These are phyloP conservation scores for Gallinago nigripennis DNA, from an alignment of 2,797 vertebrate species.

Conservation along the genomic window DNA sequence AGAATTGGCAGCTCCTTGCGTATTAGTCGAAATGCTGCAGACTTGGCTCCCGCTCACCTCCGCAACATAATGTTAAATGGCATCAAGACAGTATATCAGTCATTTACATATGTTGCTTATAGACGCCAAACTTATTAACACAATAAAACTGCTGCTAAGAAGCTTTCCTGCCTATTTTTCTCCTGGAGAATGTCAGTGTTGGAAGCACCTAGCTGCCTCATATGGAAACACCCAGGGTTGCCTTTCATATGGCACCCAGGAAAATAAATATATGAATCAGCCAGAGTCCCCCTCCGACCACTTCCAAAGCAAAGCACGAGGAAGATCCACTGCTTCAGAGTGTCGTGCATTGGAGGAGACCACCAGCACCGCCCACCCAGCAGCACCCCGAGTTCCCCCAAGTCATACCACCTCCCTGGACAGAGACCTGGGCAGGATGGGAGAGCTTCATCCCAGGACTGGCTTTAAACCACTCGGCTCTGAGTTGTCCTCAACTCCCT, in stretches of 20 bases:
- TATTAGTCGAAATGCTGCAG: conserved; percentile 62
- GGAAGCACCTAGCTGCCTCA: conserved; percentile 50
- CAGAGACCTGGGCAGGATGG: accelerated
- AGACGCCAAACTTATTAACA: conserved; percentile 72
- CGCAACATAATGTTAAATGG: conserved; percentile 66
- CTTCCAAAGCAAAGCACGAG: background rate
- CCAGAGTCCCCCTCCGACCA: background rate
- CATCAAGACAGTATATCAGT: conserved; percentile 64
- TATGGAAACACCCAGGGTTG: conserved; percentile 42
- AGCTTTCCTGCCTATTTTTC: conserved; percentile 67
- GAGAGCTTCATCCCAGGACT: background rate
- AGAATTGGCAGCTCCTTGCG: conserved; percentile 48
- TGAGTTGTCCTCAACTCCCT: background rate
- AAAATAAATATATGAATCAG: conserved; percentile 29
- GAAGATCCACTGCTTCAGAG: accelerated
- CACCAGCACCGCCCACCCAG: background rate
- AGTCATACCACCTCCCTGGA: accelerated
- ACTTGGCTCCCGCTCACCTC: conserved; percentile 68
- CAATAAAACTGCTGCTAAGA: conserved; percentile 66
- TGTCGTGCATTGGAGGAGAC: accelerated
- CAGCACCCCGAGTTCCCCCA: background rate
- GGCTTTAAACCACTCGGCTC: accelerated
- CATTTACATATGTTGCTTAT: conserved; percentile 74
- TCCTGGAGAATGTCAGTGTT: conserved; percentile 49
- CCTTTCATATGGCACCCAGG: conserved; percentile 19